Evolutionary conservation across 2,113 vertebrate genomes (phyloP), one percentile per base, ranked within the genome.

Genomic region (Herpetotheres cachinnans): DNA sequence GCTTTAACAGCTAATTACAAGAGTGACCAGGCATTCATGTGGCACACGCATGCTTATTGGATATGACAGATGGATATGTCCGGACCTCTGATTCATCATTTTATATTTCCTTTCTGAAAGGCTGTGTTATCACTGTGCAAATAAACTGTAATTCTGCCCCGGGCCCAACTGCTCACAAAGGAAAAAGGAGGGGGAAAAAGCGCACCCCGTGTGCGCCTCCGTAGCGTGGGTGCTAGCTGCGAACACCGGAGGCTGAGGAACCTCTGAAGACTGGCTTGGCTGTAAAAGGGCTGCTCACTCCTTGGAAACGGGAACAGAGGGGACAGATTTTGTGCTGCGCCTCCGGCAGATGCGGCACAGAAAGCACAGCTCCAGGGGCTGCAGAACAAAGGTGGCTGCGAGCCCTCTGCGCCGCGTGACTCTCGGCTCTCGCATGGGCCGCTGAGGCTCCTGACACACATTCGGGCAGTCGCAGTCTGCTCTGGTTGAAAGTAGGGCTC

Each of bases 1-100:
- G 49, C 95, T 97, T 95, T 94, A 97, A 47, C 86, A 85, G 62
- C 54, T 86, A 94, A 97, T 96, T 95, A 78, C 83, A 82, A 78
- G 86, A 90, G 86, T 91, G 93, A 92, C 90, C 93, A 74, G 96
- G 59, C 89, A 79, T 82, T 89, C 79, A 55, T 40, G 32, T 71
- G 79, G 91, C 89, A 65, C 74, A 83, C 0, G 0, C n/a, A 4
- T 80, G 44, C 74, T 96, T 79, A 82, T 89, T 76, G 55, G 77
- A 49, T 59, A 32, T 96, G 94, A 97, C 94, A 96, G 95, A 96
- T 87, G 92, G 85, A 42, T 62, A 54, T 81, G 77, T 69, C 90
- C 7, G 7, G 82, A 56, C 78, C 78, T 85, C 90, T 38, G 16
- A 76, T 80, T 82, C 87, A 81, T 79, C 56, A 22, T 22, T 93